Base-by-base conservation (phyloP, 2,797 vertebrate genomes). In the Heliangelus exortis region DNA sequence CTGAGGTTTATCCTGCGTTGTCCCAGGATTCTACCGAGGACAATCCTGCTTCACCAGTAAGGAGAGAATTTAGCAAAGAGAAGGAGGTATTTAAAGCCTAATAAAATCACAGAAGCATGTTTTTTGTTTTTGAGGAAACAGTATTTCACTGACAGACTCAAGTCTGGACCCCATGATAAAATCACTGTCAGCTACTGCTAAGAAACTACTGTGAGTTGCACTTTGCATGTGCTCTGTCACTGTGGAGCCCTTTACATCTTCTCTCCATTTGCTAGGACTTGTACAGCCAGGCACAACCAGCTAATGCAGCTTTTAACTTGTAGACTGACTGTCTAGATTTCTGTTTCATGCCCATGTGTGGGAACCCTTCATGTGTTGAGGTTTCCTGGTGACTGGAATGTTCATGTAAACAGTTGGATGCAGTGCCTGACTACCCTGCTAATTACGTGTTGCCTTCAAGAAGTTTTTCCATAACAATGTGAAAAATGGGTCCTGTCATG, bases 41-140 rank as follows among this genome's bases (percentile, higher is more conserved):
- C 36, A 67, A 22, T 69, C 48, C 33, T 4, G 0, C 82, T 87
- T 80, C 12, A 8, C 10, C 0, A 0, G 11, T 47, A 74, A 71
- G 41, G 36, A 67, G 19, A 80, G 47, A 76, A 16, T 29, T 76
- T 79, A 15, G 26, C 29, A 29, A 63, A 89, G 34, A 31, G 48
- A 51, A 65, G 29, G 48, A 47, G 20, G 12, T 67, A 34, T 15
- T 72, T 43, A 92, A 91, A 85, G 14, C 15, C 34, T 53, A 45
- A 22, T 54, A 59, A 39, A 83, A 57, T 66, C 74, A 53, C 12
- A 85, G 57, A 59, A 76, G 41, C 5, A 2, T 15, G 51, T 58
- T 39, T 39, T 47, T 47, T 47, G 4, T 62, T 76, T 85, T 57
- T 25, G 15, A 80, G 57, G 33, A 47, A 68, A 59, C 47, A 48